phyloP scores from a whole-genome alignment of 2,888 invertebrate species.

The Heliconius ismenius region DNA sequence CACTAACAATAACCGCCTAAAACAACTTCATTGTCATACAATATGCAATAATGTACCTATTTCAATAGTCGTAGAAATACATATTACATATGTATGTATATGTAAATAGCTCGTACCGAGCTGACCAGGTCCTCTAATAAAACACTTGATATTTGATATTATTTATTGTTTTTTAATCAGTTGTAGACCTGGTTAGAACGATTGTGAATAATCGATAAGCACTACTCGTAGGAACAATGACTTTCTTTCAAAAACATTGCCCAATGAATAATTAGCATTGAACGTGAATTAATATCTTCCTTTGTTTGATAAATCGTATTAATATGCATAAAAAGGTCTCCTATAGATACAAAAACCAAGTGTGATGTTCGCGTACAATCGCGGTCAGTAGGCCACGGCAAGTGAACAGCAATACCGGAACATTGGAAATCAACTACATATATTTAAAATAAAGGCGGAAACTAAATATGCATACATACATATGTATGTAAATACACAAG shows the following conservation, averaged over 20 bases:
- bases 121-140: neutral
- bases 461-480: slow-evolving; percentile 25
- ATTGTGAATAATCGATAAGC: slow-evolving; percentile 13
- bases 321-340: slow-evolving; percentile 42
- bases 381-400: slow-evolving; percentile 78
- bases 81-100: neutral
- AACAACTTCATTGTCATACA: neutral
- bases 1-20: neutral
- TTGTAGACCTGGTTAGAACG: neutral
- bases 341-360: slow-evolving; percentile 62
- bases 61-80: neutral
- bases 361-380: slow-evolving; percentile 62
- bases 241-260: slow-evolving; percentile 25
- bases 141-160: neutral
- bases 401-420: slow-evolving; percentile 71
- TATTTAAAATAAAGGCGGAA: slow-evolving; percentile 38
- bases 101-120: neutral
- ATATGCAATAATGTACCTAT: neutral
- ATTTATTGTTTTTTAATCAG: slow-evolving; percentile 14
- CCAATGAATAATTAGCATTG: slow-evolving; percentile 21
- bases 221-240: slow-evolving; percentile 3
- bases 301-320: slow-evolving; percentile 8
- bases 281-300: neutral
- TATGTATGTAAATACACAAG: neutral
- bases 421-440: slow-evolving; percentile 48